Base-by-base conservation (phyloP, 2,113 vertebrate genomes). In the Lipophrys pholis region DNA sequence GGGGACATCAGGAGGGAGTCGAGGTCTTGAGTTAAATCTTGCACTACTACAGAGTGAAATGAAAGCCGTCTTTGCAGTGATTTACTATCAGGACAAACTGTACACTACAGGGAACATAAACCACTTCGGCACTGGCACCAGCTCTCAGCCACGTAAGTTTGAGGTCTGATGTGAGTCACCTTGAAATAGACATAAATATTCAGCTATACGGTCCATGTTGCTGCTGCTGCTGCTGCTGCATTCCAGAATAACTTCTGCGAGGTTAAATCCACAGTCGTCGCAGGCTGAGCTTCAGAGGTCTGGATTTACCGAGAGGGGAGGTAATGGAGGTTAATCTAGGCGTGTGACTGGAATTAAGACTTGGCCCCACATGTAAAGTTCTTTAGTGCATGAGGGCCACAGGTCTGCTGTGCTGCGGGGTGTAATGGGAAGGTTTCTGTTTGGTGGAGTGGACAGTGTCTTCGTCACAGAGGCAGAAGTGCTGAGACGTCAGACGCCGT, bases 291-390 rank as follows among this genome's bases (percentile, higher is more conserved):
- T 73, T 71, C 56, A 56, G 17, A 66, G 43, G 58, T 50, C 50
- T 82, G 64, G 72, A 76, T 77, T 81, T 62, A 14, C 54, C 21
- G 63, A 50, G 51, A 35, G 46, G 57, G 61, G 45, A 36, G 43
- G 4, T 8, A 51, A 53, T 12, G 3, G 30, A 52, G 46, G 80
- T 59, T 84, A 85, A 88, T 86, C 73, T 51, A 66, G 71, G 73
- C 43, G 58, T 76, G 82, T 88, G 87, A 87, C 76, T 50, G 36
- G 82, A 69, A 79, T 84, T 88, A 85, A 54, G 55, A 48, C 10
- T 61, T 73, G 38, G 59, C 60, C 64, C 78, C 46, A 43, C 69
- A 48, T 71, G 52, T 56, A 56, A 61, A 39, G 54, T 35, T 58
- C 40, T 61, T 40, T 52, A 7, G 40, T 40, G 21, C 21, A 14